Evolutionary conservation across 2,888 invertebrate genomes (phyloP).

Genomic region (Stramonita haemastoma): DNA sequence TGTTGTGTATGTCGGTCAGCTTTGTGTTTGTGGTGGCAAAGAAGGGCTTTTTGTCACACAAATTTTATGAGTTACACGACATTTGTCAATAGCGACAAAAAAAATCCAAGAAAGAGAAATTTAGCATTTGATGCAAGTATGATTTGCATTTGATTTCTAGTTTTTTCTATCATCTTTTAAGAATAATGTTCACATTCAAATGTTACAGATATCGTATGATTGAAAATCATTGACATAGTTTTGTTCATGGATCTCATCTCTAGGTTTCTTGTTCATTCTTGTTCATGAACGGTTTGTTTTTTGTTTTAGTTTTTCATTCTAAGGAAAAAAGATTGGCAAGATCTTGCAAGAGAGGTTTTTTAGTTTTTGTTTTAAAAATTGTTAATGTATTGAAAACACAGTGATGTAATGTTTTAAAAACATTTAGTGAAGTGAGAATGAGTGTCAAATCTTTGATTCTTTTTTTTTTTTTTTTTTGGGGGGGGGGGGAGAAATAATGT

Average conservation of each 20-base stretch:
- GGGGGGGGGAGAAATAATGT: no score
- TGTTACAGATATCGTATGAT: not conserved
- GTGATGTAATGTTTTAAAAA: no score
- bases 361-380: no score
- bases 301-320: no score
- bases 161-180: constrained; percentile 2
- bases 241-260: not conserved
- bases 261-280: no score
- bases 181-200: not conserved
- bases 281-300: no score
- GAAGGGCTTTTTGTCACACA: not conserved
- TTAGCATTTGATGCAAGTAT: not conserved
- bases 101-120: not conserved
- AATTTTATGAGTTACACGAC: not conserved
- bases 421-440: no score
- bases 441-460: no score
- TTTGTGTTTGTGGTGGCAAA: not conserved
- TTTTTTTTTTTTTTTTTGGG: no score
- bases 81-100: not conserved
- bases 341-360: no score
- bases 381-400: no score
- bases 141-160: not conserved
- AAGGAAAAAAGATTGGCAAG: no score
- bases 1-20: not conserved
- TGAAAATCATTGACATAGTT: not conserved